phyloP scores from a whole-genome alignment of 2,797 vertebrate genomes.

The Uromys caudimaculatus region DNA sequence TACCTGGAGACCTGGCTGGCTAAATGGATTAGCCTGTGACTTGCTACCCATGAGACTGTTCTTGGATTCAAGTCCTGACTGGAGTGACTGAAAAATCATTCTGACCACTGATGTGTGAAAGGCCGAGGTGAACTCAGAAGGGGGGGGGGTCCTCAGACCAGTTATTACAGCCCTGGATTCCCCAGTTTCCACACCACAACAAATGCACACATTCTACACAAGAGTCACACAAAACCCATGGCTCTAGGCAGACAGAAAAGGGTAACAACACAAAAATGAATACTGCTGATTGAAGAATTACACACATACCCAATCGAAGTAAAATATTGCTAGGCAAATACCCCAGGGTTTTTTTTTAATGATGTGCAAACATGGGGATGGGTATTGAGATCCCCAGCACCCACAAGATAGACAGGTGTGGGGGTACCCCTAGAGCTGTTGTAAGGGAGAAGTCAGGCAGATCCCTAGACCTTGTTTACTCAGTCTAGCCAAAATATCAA shows the following conservation, averaged over 20 bases:
- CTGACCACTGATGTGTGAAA: conserved; percentile 87
- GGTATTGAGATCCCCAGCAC: background rate
- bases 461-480: background rate
- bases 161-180: conserved; percentile 77
- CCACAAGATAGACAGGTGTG: background rate
- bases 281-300: background rate
- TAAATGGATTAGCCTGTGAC: conserved; percentile 86
- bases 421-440: no score
- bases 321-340: background rate
- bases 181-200: conserved; percentile 83
- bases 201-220: background rate
- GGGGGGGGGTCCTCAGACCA: conserved; percentile 76
- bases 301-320: background rate
- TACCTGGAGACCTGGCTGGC: conserved; percentile 82
- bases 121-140: conserved; percentile 85
- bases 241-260: conserved; percentile 12
- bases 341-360: no score
- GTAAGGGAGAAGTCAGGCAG: background rate
- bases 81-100: conserved; percentile 88
- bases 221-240: background rate
- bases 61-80: conserved; percentile 83
- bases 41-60: conserved; percentile 83
- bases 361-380: background rate
- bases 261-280: background rate
- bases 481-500: background rate